Conservation (phyloP, 2,888 invertebrate species). For the Helicoverpa assulta region DNA sequence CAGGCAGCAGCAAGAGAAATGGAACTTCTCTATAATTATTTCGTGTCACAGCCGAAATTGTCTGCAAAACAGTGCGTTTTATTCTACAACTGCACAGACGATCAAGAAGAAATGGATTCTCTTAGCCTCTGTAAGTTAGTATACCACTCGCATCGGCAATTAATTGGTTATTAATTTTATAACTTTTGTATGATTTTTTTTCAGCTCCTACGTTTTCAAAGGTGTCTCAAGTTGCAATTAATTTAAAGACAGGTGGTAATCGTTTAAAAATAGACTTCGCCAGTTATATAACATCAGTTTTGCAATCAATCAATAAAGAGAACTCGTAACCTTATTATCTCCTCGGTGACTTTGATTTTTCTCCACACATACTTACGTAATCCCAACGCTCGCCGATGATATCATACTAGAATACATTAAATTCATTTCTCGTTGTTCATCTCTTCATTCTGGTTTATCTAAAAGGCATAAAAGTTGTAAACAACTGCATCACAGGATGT, state of each 20-base stretch:
- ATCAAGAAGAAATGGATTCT: constrained; percentile 82
- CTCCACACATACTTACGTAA: constrained; percentile 60
- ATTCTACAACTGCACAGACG: constrained; percentile 89
- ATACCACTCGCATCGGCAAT: not conserved
- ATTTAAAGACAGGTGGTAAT: constrained; percentile 90
- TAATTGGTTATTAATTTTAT: not conserved
- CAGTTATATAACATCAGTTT: constrained; percentile 83
- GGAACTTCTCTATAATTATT: constrained; percentile 92
- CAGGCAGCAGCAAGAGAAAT: constrained; percentile 89
- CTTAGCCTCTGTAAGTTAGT: constrained; percentile 87
- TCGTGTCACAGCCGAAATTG: constrained; percentile 92
- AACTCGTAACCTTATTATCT: constrained; percentile 59
- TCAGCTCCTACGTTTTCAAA: constrained; percentile 91
- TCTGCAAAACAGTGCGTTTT: constrained; percentile 92
- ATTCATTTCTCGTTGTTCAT: constrained; percentile 53
- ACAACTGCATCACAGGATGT: not conserved
- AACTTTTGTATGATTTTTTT: constrained; percentile 61
- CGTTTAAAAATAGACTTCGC: constrained; percentile 91
- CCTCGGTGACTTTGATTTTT: constrained; percentile 47
- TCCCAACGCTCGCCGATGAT: constrained; percentile 25
- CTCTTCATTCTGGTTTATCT: constrained; percentile 30
- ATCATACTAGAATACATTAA: constrained; percentile 70
- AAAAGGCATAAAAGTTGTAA: constrained; percentile 24
- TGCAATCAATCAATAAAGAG: constrained; percentile 82
- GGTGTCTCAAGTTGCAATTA: constrained; percentile 90